Conservation (phyloP, 2,113 vertebrate genomes). For the Corythaeola cristata region DNA sequence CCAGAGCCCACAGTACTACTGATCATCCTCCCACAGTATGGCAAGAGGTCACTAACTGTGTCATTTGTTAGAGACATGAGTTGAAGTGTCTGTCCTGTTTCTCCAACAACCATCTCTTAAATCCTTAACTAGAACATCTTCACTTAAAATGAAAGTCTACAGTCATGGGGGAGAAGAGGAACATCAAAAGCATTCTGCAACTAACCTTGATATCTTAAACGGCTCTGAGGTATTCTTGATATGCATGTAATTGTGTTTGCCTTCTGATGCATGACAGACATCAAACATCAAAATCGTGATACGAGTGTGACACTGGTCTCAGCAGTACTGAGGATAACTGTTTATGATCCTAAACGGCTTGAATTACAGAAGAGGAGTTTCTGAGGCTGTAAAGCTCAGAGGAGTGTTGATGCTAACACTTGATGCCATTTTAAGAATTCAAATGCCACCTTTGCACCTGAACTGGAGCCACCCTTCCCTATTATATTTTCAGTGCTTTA, state of each 20-base stretch:
- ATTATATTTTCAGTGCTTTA: background rate
- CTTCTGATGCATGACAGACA: background rate
- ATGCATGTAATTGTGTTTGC: background rate
- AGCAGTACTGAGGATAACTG: background rate
- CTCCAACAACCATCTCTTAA: background rate
- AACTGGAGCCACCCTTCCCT: background rate
- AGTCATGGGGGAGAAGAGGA: background rate
- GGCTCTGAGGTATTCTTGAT: background rate
- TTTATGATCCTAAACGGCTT: background rate
- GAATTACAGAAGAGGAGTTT: background rate
- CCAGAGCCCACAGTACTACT: background rate
- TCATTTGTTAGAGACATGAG: background rate
- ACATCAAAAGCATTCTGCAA: background rate
- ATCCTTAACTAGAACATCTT: background rate
- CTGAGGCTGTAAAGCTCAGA: background rate
- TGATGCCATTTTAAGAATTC: background rate
- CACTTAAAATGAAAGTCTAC: background rate
- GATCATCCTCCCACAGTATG: background rate
- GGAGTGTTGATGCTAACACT: background rate
- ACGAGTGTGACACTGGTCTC: background rate
- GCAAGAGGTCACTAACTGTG: background rate
- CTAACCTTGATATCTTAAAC: background rate
- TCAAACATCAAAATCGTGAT: background rate
- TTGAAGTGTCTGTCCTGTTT: background rate
- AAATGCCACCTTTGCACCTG: background rate